These are phyloP conservation scores for Denticeps clupeoides DNA, from an alignment of 2,797 vertebrate species.

Conservation along the genomic window DNA sequence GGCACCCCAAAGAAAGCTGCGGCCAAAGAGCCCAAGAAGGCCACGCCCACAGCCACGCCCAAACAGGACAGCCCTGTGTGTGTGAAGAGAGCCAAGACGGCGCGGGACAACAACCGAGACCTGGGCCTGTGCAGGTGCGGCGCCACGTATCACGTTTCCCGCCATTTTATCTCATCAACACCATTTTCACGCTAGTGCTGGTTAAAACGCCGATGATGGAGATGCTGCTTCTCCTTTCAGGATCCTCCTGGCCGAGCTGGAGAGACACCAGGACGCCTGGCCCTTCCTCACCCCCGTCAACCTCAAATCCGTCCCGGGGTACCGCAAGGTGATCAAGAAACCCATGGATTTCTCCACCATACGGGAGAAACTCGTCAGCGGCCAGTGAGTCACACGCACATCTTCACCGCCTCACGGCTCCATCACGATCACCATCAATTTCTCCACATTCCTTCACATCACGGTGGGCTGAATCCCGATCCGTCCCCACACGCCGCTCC, in stretches of 20 bases:
- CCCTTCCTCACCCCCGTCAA: conserved; percentile 97
- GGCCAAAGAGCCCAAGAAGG: conserved; percentile 72
- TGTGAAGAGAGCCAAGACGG: conserved; percentile 79
- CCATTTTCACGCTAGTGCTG: no score
- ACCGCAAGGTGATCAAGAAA: conserved; percentile 97
- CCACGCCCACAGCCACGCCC: conserved; percentile 47
- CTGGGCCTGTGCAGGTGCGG: conserved; percentile 84
- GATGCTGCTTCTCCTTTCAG: conserved; percentile 55
- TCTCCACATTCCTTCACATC: no score
- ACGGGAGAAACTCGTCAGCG: conserved; percentile 92
- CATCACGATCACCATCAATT: no score
- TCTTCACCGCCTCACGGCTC: no score
- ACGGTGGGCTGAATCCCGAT: no score
- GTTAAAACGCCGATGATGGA: no score
- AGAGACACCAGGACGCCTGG: conserved; percentile 96
- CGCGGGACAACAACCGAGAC: conserved; percentile 84
- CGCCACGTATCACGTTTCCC: neutral
- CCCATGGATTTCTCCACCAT: conserved; percentile 99
- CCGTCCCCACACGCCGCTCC: no score
- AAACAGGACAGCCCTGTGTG: conserved; percentile 74
- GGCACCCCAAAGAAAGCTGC: conserved; percentile 74
- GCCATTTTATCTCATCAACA: no score
- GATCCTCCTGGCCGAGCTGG: conserved; percentile 87
- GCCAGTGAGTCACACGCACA: conserved; percentile 72
- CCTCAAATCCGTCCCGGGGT: conserved; percentile 94